These are phyloP conservation scores for Hyla sarda DNA, from an alignment of 2,113 vertebrate genomes.

Conservation along the genomic window DNA sequence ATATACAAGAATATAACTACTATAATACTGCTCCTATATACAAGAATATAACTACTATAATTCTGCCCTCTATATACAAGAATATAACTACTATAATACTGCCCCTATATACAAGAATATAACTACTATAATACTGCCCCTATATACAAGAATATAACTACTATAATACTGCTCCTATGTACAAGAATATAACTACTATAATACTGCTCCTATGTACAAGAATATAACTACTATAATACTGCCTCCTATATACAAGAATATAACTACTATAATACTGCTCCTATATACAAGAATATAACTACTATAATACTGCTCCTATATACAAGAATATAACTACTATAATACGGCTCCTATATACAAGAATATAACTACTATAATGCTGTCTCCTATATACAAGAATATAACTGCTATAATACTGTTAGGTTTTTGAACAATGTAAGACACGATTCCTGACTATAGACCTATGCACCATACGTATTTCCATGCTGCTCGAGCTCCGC, in stretches of 20 bases:
- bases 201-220: conserved; percentile 1
- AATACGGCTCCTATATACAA: too few relatives aligned
- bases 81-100: background rate
- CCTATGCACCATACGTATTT: background rate
- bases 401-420: conserved; percentile 14
- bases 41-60: background rate
- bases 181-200: conserved; percentile 1
- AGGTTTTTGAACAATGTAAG: background rate
- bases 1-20: background rate
- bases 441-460: background rate
- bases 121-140: background rate
- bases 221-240: conserved; percentile 9
- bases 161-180: too few relatives aligned
- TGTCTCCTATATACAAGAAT: conserved; percentile 6
- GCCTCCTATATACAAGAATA: background rate
- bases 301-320: too few relatives aligned
- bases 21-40: background rate
- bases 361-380: too few relatives aligned
- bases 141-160: too few relatives aligned
- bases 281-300: background rate
- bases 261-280: conserved; percentile 1
- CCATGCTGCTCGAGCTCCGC: background rate
- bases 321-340: too few relatives aligned
- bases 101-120: background rate
- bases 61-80: too few relatives aligned